A percentile compares a stretch with the other conserved stretches of the same genome.
Conservation (phyloP, 2,113 vertebrate genomes). For the Aleadryas rufinucha region DNA sequence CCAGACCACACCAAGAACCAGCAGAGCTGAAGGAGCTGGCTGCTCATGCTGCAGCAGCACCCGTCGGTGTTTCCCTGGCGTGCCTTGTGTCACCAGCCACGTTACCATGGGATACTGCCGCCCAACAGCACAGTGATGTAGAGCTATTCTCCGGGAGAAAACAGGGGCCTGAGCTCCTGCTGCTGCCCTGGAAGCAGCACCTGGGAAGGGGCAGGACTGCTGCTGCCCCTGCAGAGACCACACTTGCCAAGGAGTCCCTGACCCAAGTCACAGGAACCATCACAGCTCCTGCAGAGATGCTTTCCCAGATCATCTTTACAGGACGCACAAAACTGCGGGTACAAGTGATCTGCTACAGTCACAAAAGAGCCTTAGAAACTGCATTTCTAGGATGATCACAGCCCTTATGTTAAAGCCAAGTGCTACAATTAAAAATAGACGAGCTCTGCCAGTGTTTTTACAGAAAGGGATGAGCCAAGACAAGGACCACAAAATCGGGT, state of each 20-base stretch:
- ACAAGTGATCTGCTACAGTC: not conserved
- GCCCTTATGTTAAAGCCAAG: not conserved
- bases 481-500: not conserved
- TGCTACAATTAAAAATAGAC: not conserved
- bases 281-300: not conserved
- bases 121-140: not conserved
- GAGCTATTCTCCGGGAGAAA: not conserved
- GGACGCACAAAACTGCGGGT: accelerated
- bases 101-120: not conserved
- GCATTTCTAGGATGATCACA: not conserved
- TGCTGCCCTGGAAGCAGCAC: not conserved
- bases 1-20: not conserved
- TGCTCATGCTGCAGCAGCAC: not conserved
- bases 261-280: not conserved
- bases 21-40: not conserved
- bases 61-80: accelerated
- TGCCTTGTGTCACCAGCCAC: accelerated
- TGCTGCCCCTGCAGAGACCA: not conserved
- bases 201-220: not conserved
- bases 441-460: not conserved
- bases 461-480: not conserved
- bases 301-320: not conserved
- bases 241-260: not conserved
- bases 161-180: not conserved
- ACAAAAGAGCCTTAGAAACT: not conserved